Percentiles rank a stretch among this genome's conserved stretches.
These are phyloP conservation scores for Bothrops jararaca DNA, from an alignment of 2,113 vertebrate species.

Conservation along the genomic window DNA sequence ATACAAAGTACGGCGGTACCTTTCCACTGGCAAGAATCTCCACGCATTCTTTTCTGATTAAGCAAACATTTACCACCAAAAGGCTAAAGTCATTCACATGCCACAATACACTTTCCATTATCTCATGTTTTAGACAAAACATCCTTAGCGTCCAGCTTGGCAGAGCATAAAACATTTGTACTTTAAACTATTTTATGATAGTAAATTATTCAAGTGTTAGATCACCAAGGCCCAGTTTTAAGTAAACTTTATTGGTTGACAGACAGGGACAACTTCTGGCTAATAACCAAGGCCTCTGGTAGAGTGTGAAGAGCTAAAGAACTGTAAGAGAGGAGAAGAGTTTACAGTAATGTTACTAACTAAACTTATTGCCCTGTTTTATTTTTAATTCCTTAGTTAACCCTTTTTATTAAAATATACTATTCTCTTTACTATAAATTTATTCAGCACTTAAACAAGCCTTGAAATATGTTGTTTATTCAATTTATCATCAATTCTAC, in stretches of 20 bases:
- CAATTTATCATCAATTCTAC: slow-evolving; percentile 17
- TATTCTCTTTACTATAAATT: background rate
- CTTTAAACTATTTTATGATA: slow-evolving; percentile 64
- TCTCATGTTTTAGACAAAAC: slow-evolving; percentile 68
- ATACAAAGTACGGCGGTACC: slow-evolving; percentile 55
- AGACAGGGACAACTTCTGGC: slow-evolving; percentile 35
- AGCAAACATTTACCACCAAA: slow-evolving; percentile 65
- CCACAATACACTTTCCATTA: slow-evolving; percentile 67
- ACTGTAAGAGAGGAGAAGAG: slow-evolving; percentile 17
- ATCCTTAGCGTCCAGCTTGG: slow-evolving; percentile 61
- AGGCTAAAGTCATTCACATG: slow-evolving; percentile 64
- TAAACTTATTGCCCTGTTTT: slow-evolving; percentile 15
- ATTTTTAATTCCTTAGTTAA: slow-evolving; percentile 7
- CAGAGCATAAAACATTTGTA: slow-evolving; percentile 58
- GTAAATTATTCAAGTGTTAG: slow-evolving; percentile 65
- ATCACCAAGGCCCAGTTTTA: slow-evolving; percentile 56
- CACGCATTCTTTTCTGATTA: slow-evolving; percentile 64
- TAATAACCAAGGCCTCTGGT: slow-evolving; percentile 43
- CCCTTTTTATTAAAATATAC: background rate
- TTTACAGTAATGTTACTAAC: background rate
- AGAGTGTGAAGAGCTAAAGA: slow-evolving; percentile 14
- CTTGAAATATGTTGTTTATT: slow-evolving; percentile 19
- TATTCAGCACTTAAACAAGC: background rate
- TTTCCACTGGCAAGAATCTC: slow-evolving; percentile 53
- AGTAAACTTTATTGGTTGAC: slow-evolving; percentile 58